Evolutionary conservation across 1,140 invertebrate species (phyloP).

Genomic region (Hycleus phaleratus): DNA sequence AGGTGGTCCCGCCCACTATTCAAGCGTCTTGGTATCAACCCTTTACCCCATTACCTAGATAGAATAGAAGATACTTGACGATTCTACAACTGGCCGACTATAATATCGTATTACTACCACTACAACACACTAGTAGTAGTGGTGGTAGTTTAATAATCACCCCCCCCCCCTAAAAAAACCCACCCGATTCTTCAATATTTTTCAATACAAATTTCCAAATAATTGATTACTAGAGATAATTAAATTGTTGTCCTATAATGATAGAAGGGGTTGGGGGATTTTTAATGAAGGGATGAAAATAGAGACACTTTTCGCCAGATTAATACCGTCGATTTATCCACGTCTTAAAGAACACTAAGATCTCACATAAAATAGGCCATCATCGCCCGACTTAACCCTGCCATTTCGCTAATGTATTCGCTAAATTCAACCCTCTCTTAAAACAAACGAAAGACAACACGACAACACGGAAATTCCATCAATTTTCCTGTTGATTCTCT

Average conservation of each 20-base stretch:
- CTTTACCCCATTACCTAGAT: slow-evolving; percentile 26
- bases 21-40: slow-evolving; percentile 37
- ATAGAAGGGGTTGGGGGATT: no score
- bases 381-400: slow-evolving; percentile 16
- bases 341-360: slow-evolving; percentile 12
- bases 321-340: slow-evolving; percentile 16
- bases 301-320: background rate
- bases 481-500: slow-evolving; percentile 3
- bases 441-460: no score
- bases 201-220: no score
- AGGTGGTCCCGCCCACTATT: slow-evolving; percentile 39
- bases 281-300: no score
- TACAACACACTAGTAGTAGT: no score
- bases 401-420: slow-evolving; percentile 22
- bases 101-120: slow-evolving; percentile 14
- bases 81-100: slow-evolving; percentile 21
- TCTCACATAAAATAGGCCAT: slow-evolving; percentile 16
- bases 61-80: slow-evolving; percentile 1
- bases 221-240: no score
- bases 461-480: no score
- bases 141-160: no score
- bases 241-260: no score
- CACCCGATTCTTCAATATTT: no score
- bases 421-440: slow-evolving; percentile 12
- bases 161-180: no score